Conservation (phyloP, 2,888 invertebrate genomes). For the Ectemnius lituratus region DNA sequence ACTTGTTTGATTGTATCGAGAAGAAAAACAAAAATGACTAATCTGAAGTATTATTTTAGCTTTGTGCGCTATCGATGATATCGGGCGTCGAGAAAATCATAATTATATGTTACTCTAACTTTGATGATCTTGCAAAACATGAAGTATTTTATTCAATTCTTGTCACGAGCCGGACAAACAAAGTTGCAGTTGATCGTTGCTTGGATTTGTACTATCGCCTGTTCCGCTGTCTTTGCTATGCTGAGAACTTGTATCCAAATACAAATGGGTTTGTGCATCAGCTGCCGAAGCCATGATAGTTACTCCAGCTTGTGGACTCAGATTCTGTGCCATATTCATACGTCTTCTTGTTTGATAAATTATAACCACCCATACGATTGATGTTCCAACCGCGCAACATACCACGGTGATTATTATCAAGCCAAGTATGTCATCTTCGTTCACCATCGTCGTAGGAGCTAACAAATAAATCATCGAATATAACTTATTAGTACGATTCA, state of each 20-base stretch:
- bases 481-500: no score
- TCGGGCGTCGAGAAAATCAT: no score
- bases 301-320: slow-evolving; percentile 54
- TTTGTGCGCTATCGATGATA: no score
- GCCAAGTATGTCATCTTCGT: slow-evolving; percentile 89
- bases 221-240: slow-evolving; percentile 90
- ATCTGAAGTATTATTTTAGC: no score
- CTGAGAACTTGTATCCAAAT: slow-evolving; percentile 85
- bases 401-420: slow-evolving; percentile 94
- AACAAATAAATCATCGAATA: slow-evolving; percentile 10
- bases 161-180: slow-evolving; percentile 71
- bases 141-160: neutral
- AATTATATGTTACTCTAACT: no score
- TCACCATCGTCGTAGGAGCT: slow-evolving; percentile 80
- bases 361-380: slow-evolving; percentile 93
- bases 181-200: slow-evolving; percentile 82
- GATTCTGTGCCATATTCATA: slow-evolving; percentile 76
- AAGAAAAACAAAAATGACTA: no score
- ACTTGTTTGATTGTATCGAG: no score
- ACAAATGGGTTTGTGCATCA: slow-evolving; percentile 74
- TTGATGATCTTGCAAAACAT: neutral
- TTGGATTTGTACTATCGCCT: slow-evolving; percentile 87
- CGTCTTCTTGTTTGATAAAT: slow-evolving; percentile 91
- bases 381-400: slow-evolving; percentile 94
- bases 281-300: slow-evolving; percentile 54